Evolutionary conservation across 2,113 vertebrate species (phyloP).

Genomic region (Austrofundulus limnaeus): DNA sequence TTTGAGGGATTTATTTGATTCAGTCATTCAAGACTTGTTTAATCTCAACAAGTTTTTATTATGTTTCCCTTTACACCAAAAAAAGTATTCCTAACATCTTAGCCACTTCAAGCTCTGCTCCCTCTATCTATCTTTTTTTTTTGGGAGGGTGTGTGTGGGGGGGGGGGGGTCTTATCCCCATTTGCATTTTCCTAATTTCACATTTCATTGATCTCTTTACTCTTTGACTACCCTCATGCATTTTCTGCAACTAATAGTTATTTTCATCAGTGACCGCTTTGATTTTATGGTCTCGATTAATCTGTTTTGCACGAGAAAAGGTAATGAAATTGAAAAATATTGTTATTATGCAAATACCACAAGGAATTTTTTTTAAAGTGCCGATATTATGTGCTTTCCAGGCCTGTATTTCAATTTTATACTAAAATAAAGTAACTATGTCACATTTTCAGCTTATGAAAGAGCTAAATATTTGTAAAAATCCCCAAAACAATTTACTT

Average conservation of each 20-base stretch:
- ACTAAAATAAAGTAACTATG: too few relatives aligned
- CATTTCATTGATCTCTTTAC: conserved; percentile 2
- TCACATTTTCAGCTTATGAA: too few relatives aligned
- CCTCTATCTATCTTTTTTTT: not conserved
- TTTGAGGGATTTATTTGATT: conserved; percentile 30
- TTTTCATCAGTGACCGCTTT: not conserved
- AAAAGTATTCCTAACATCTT: conserved; percentile 12
- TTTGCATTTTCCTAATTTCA: conserved; percentile 9
- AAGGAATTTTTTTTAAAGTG: too few relatives aligned
- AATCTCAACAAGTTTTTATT: conserved; percentile 19
- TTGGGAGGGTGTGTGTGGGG: too few relatives aligned
- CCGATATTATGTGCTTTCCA: too few relatives aligned
- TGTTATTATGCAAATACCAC: too few relatives aligned
- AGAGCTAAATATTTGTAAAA: too few relatives aligned
- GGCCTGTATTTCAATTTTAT: too few relatives aligned
- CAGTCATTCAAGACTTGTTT: conserved; percentile 37
- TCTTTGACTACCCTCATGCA: not conserved
- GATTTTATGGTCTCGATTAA: not conserved
- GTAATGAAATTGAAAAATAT: too few relatives aligned
- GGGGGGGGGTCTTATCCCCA: conserved; percentile 2
- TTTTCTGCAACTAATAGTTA: conserved; percentile 5
- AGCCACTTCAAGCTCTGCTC: conserved; percentile 12
- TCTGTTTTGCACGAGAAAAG: not conserved
- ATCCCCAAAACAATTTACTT: too few relatives aligned
- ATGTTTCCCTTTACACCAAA: not conserved